Base-by-base conservation (phyloP, 2,888 invertebrate genomes). In the Pelosia muscerda region DNA sequence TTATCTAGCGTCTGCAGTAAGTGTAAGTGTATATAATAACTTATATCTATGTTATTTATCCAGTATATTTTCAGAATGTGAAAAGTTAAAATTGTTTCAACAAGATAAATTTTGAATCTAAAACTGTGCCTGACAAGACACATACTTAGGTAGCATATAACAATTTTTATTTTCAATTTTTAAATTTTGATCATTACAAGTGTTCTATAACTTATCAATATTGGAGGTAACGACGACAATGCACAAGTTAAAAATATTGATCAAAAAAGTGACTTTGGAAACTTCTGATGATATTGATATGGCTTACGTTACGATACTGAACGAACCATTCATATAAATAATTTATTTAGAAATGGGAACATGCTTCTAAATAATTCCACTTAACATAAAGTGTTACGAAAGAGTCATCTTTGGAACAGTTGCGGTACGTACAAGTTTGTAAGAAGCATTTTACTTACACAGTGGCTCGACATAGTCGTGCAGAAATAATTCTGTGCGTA, bases 371-470 rank as follows among this genome's bases (percentile, higher is more conserved):
- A 49, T 6, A 42, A 9, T n/a, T 49, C 8, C 1, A n/a, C 1
- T 8, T n/a, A n/a, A n/a, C 8, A 22, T 28, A 9, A 26, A 58
- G 11, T 10, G 11, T 57, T 19, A 3, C 0, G 38, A 10, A 38
- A 42, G 60, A 25, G 60, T 9, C 60, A 60, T 60, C 60, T 60
- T 2, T 60, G 38, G 11, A 42, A 42, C 9, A 38, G 23, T 31
- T 13, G 4, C 13, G 10, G 31, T 49, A 31, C n/a, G 10, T 11
- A 10, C 5, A 31, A 5, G 42, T 42, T 19, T 42, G 42, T 5
- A 19, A 42, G 13, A 15, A 15, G 42, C 19, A 19, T 6, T n/a
- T 42, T 10, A 38, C 38, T 38, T 6, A 19, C 42, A 38, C 13
- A 19, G 15, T 42, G 0, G 19, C 19, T 15, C 19, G 19, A 6